These are phyloP conservation scores for Thalassoma bifasciatum DNA, from an alignment of 2,113 vertebrate species.

Conservation along the genomic window DNA sequence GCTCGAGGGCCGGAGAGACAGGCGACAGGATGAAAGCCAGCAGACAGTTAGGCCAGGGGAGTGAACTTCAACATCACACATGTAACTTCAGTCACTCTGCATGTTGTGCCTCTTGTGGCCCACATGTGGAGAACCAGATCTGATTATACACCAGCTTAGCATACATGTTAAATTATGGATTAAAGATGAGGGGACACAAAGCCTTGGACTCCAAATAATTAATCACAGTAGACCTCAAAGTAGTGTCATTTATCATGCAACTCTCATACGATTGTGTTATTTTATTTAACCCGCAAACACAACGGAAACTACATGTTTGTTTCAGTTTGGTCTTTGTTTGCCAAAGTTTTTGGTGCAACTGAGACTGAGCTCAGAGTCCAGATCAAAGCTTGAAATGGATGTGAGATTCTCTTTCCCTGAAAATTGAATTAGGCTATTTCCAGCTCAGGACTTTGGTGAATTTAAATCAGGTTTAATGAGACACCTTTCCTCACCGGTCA, in stretches of 20 bases:
- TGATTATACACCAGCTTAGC: slow-evolving; percentile 35
- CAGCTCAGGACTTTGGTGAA: slow-evolving; percentile 31
- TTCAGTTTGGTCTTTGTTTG: slow-evolving; percentile 20
- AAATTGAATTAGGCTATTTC: slow-evolving; percentile 49
- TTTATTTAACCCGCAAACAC: slow-evolving; percentile 24
- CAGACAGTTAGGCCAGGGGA: slow-evolving; percentile 8
- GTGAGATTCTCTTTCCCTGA: slow-evolving; percentile 8
- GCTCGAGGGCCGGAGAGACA: slow-evolving; percentile 23
- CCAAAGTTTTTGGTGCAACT: not conserved
- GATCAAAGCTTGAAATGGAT: slow-evolving; percentile 22
- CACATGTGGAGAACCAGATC: slow-evolving; percentile 10
- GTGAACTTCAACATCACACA: slow-evolving; percentile 33
- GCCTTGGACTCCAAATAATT: slow-evolving; percentile 43
- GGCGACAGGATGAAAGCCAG: slow-evolving; percentile 42
- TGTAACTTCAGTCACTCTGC: slow-evolving; percentile 36
- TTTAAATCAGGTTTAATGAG: slow-evolving; percentile 44
- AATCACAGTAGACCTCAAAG: slow-evolving; percentile 40
- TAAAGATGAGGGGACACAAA: not conserved
- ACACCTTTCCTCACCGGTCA: slow-evolving; percentile 11
- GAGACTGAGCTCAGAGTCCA: not conserved
- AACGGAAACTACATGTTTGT: slow-evolving; percentile 12
- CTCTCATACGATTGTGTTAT: slow-evolving; percentile 20
- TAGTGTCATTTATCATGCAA: slow-evolving; percentile 21
- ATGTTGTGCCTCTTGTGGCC: slow-evolving; percentile 14
- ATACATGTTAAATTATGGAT: slow-evolving; percentile 19